These are phyloP conservation scores for Thamnophis elegans DNA, from an alignment of 2,797 vertebrate genomes.

Conservation along the genomic window DNA sequence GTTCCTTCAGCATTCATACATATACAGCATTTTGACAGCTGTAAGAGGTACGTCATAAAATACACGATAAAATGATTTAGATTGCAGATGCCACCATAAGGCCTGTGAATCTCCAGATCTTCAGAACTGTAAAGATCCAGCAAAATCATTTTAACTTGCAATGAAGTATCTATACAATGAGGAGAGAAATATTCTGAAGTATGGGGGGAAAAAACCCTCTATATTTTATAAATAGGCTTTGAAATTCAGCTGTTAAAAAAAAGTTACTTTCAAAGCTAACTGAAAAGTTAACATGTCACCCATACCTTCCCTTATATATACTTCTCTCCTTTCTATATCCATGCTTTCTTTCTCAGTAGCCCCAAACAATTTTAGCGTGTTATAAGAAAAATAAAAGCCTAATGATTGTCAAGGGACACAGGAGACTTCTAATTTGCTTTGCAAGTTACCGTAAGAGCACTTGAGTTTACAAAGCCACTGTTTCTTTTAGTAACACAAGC, in stretches of 20 bases:
- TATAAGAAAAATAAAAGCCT: neutral
- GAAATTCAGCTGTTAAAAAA: neutral
- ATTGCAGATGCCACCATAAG: neutral
- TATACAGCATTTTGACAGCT: neutral
- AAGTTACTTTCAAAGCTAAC: neutral
- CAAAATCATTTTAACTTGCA: neutral
- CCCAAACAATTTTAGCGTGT: neutral
- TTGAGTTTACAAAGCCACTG: neutral
- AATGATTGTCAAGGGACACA: neutral
- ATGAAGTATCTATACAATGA: neutral
- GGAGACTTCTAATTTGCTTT: neutral
- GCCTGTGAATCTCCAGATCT: neutral
- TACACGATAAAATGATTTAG: neutral
- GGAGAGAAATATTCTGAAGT: neutral
- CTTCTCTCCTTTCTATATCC: neutral
- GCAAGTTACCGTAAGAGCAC: neutral
- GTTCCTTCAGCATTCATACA: neutral
- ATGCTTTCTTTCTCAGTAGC: neutral
- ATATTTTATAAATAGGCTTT: neutral
- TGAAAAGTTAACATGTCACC: neutral
- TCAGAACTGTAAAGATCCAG: neutral
- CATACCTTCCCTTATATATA: neutral
- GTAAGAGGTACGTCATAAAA: neutral
- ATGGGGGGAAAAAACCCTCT: neutral
- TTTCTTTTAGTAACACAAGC: neutral